Base-by-base conservation (phyloP, 1,140 invertebrate species). In the Drosophila hydei region DNA sequence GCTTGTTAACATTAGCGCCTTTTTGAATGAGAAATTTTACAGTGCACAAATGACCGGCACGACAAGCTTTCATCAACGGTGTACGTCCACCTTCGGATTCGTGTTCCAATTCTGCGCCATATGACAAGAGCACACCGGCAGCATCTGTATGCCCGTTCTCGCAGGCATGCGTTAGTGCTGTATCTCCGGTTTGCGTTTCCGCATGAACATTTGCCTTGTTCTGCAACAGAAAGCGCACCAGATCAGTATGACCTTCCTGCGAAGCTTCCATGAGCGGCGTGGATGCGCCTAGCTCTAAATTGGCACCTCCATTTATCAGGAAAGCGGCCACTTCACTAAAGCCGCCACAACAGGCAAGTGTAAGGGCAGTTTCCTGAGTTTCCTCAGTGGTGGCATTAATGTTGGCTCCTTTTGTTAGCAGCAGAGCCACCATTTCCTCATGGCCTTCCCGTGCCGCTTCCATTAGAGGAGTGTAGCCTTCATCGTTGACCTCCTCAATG, bases 381-480 rank as follows among this genome's bases (percentile, higher is more conserved):
- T 99, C 98, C 92, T 99, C 98, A 5, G 98, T 99, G 92, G 98
- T 97, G 40, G 98, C 97, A 93, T 99, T 99, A 75, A 99, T 98
- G 81, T 98, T 96, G 21, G 98, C 98, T 73, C 97, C 97, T 93
- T 98, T 97, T 78, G 95, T 96, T 0, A 99, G 93, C 18, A 99
- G 94, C 43, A 99, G 93, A 30, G 97, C 97, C 9, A 99, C 98
- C 97, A 99, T 99, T 92, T 99, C 97, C 91, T 99, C 97, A 92
- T 99, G 98, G 18, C 99, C 99, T 93, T 99, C 99, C 12, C 99
- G 93, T 0, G 98, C 97, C 58, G 98, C 98, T 93, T 99, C 99
- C 97, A 98, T 99, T 38, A 99, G 92, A n/a, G 98, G 98, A 6
- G 98, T 99, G 92, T 99, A 99, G n/a, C 98, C 98, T 93, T 99